These are phyloP conservation scores for Pygoscelis antarcticus DNA, from an alignment of 2,113 vertebrate genomes.

Conservation along the genomic window DNA sequence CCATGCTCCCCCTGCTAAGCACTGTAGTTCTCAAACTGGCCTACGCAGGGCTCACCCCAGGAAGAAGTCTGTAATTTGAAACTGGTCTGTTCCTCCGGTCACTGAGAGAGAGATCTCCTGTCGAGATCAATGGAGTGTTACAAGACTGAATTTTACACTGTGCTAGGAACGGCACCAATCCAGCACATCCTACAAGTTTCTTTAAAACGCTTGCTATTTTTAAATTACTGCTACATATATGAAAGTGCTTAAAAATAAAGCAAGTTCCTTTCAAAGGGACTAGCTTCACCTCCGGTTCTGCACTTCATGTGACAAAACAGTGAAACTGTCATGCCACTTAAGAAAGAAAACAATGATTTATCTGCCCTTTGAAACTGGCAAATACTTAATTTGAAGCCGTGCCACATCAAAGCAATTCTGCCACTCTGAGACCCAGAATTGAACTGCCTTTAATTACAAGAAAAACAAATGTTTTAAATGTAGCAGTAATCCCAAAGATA, in stretches of 20 bases:
- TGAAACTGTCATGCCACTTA: neutral
- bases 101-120: neutral
- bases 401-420: neutral
- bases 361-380: neutral
- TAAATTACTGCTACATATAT: neutral
- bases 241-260: neutral
- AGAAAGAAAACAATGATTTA: neutral
- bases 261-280: neutral
- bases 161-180: neutral
- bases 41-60: neutral
- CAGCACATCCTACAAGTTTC: neutral
- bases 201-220: neutral
- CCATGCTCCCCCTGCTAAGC: neutral
- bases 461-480: neutral
- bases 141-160: neutral
- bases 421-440: neutral
- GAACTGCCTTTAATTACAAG: neutral
- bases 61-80: neutral
- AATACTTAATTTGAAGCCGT: neutral
- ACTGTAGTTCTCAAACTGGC: neutral
- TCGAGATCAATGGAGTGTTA: neutral
- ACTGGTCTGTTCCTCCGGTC: neutral
- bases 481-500: neutral
- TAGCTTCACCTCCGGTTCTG: neutral
- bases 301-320: neutral